These are phyloP conservation scores for Strix aluco DNA, from an alignment of 2,113 vertebrate species.

Conservation along the genomic window DNA sequence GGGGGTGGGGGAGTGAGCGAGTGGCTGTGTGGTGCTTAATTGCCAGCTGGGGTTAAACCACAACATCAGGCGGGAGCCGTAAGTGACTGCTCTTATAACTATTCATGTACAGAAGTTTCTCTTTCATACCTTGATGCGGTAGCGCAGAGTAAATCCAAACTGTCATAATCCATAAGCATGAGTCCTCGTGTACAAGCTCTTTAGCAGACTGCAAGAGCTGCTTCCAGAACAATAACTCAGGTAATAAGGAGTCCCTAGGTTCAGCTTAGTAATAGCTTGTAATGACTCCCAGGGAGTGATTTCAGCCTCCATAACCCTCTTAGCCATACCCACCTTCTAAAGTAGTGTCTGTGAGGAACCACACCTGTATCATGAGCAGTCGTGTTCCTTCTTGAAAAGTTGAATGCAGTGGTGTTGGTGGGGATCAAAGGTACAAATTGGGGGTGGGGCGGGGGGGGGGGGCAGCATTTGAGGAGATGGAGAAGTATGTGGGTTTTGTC, in stretches of 20 bases:
- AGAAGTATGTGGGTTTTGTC: fast-evolving
- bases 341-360: neutral
- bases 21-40: too few relatives aligned
- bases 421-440: neutral
- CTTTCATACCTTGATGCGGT: neutral
- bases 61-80: neutral
- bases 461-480: fast-evolving
- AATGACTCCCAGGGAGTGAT: neutral
- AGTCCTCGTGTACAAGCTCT: neutral
- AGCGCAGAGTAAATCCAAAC: neutral
- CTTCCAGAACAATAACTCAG: neutral
- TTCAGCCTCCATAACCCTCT: neutral
- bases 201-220: neutral
- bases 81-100: neutral
- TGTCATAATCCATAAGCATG: neutral
- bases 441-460: too few relatives aligned
- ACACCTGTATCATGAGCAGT: neutral
- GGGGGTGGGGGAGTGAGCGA: too few relatives aligned
- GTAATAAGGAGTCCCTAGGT: neutral
- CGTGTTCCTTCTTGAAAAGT: neutral
- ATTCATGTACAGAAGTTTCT: neutral
- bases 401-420: neutral
- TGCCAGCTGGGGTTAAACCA: too few relatives aligned
- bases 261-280: neutral
- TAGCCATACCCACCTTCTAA: neutral